Conservation (phyloP, 2,888 invertebrate species). For the Plagodis pulveraria region DNA sequence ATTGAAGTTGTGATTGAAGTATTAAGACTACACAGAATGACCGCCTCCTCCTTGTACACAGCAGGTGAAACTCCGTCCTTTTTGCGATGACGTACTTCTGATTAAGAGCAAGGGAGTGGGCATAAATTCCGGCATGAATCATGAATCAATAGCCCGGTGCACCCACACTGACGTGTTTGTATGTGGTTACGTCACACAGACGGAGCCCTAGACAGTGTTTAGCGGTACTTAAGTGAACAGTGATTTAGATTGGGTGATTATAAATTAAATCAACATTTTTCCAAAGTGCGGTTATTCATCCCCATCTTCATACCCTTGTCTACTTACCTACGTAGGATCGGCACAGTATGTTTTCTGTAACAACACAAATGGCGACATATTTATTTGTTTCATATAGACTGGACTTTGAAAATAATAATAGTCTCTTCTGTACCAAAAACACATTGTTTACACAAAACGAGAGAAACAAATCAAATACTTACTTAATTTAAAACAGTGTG, state of each 20-base stretch:
- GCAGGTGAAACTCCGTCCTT: conserved; percentile 66
- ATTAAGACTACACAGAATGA: neutral
- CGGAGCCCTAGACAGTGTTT: conserved; percentile 5
- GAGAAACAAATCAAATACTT: no score
- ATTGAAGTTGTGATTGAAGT: neutral
- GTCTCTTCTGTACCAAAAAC: no score
- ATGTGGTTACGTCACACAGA: conserved; percentile 67
- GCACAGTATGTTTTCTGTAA: no score
- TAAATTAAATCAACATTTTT: no score
- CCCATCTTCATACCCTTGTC: no score
- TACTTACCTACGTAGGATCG: no score
- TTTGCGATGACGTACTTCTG: conserved; percentile 69
- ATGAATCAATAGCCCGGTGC: conserved; percentile 81
- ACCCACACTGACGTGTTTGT: conserved; percentile 64
- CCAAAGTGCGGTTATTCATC: no score
- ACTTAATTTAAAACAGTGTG: no score
- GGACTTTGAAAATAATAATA: no score
- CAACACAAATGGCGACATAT: no score
- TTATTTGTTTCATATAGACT: no score
- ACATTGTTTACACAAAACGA: no score
- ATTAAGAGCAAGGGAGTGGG: conserved; percentile 78
- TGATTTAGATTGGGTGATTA: neutral
- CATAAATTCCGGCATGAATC: conserved; percentile 80
- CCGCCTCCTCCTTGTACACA: conserved; percentile 30
- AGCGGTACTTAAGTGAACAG: conserved; percentile 2